A percentile compares a stretch with the other conserved stretches of the same genome.
phyloP scores from a whole-genome alignment of 2,888 invertebrate genomes.

The Tuta absoluta region DNA sequence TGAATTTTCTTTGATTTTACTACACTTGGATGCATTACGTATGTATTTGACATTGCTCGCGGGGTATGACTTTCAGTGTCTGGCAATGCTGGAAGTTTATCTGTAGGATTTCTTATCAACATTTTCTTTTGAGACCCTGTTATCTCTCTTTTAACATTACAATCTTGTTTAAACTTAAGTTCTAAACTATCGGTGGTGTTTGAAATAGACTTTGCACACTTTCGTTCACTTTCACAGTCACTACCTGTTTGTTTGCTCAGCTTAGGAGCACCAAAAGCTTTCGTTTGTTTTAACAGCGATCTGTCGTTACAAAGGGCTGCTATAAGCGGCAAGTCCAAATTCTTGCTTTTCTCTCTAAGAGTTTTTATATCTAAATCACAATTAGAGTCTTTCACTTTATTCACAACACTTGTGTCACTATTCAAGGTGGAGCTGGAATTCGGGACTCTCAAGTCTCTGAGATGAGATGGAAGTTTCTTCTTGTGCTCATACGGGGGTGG shows the following conservation, averaged over 20 bases:
- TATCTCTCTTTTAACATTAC: slow-evolving; percentile 82
- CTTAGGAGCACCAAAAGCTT: slow-evolving; percentile 91
- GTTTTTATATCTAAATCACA: slow-evolving; percentile 88
- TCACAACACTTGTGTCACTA: slow-evolving; percentile 58
- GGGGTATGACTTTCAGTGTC: slow-evolving; percentile 78
- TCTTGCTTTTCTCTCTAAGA: slow-evolving; percentile 92
- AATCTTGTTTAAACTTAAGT: slow-evolving; percentile 70
- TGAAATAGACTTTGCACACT: slow-evolving; percentile 69
- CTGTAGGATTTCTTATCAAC: slow-evolving; percentile 86
- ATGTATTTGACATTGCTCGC: slow-evolving; percentile 86
- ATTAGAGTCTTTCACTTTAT: slow-evolving; percentile 69
- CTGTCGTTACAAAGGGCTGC: slow-evolving; percentile 96
- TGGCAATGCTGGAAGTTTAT: slow-evolving; percentile 86
- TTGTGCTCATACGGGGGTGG: slow-evolving; percentile 78
- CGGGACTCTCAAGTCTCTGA: slow-evolving; percentile 57
- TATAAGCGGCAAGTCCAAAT: slow-evolving; percentile 94
- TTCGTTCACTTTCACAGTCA: slow-evolving; percentile 74
- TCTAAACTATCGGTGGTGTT: slow-evolving; percentile 74
- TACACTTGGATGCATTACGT: slow-evolving; percentile 81
- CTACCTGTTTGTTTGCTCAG: slow-evolving; percentile 66
- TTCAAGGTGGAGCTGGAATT: slow-evolving; percentile 47
- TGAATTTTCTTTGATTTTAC: slow-evolving; percentile 71
- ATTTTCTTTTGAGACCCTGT: slow-evolving; percentile 82
- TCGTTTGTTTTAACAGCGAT: slow-evolving; percentile 92
- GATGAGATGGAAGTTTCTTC: slow-evolving; percentile 80